These are phyloP conservation scores for Cephus spinipes DNA, from an alignment of 2,888 invertebrate genomes.

Conservation along the genomic window DNA sequence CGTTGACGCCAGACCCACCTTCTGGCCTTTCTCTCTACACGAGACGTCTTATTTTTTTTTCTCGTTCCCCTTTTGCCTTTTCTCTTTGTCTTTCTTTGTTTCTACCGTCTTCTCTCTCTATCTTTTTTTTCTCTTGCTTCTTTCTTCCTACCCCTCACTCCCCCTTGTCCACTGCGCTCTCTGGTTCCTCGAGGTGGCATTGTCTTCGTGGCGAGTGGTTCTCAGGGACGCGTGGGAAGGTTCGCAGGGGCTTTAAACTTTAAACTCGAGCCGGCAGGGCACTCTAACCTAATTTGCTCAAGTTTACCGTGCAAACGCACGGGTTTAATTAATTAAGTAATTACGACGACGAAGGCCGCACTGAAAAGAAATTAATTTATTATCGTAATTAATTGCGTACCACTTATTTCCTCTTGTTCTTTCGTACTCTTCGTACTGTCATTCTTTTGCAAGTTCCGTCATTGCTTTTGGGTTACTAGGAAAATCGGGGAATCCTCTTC, in stretches of 20 bases:
- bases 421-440: too few relatives aligned
- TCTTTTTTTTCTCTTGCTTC: slow-evolving; percentile 26
- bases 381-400: slow-evolving; percentile 46
- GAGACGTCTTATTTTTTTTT: slow-evolving; percentile 20
- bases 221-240: slow-evolving; percentile 64
- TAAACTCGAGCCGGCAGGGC: slow-evolving; percentile 40
- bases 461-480: too few relatives aligned
- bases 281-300: slow-evolving; percentile 53
- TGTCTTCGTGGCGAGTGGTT: slow-evolving; percentile 56
- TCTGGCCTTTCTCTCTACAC: slow-evolving; percentile 12
- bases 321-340: slow-evolving; percentile 48
- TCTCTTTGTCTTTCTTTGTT: too few relatives aligned
- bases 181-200: slow-evolving; percentile 43
- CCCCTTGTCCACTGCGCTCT: not conserved
- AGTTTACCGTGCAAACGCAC: slow-evolving; percentile 25
- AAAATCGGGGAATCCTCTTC: too few relatives aligned
- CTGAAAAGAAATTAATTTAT: slow-evolving; percentile 49
- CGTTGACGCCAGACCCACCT: slow-evolving; percentile 19
- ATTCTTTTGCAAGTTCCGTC: too few relatives aligned
- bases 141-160: slow-evolving; percentile 2
- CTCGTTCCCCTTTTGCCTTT: slow-evolving; percentile 20
- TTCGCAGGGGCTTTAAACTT: slow-evolving; percentile 63
- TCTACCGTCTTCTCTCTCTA: not conserved
- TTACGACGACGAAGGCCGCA: slow-evolving; percentile 36
- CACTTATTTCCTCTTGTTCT: not conserved